phyloP scores from a whole-genome alignment of 2,888 invertebrate species.

The Hymenopus coronatus region DNA sequence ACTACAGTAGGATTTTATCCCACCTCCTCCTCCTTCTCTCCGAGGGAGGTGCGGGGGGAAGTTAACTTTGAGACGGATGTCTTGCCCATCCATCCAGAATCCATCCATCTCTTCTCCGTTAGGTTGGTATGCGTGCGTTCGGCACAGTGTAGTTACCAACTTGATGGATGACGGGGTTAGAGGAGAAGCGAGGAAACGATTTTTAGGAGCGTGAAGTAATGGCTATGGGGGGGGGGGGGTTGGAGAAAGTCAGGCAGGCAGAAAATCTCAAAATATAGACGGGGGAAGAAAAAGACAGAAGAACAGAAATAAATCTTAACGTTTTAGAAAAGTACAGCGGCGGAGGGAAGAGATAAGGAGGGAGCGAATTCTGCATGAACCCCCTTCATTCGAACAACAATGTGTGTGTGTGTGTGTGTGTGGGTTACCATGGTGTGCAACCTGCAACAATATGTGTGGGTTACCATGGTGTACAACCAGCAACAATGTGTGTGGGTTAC shows the following conservation, averaged over 20 bases:
- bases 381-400: too few species aligned
- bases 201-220: conserved; percentile 25
- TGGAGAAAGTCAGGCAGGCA: background rate
- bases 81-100: conserved; percentile 17
- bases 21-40: background rate
- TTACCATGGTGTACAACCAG: too few species aligned
- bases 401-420: too few species aligned
- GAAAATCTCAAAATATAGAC: conserved; percentile 20
- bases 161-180: background rate
- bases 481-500: background rate
- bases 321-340: background rate
- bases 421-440: too few species aligned
- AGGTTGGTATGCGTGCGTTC: background rate
- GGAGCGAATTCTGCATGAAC: too few species aligned
- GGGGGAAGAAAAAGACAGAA: background rate
- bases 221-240: background rate
- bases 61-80: background rate
- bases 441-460: too few species aligned
- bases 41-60: background rate
- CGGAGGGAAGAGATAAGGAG: background rate
- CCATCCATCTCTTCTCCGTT: conserved; percentile 17
- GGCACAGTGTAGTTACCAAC: background rate
- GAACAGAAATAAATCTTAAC: conserved; percentile 3
- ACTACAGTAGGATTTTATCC: background rate
- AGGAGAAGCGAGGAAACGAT: conserved; percentile 19